Evolutionary conservation across 2,113 vertebrate species (phyloP), one percentile per base, ranked within the genome.

Genomic region (Platysteira castanea): DNA sequence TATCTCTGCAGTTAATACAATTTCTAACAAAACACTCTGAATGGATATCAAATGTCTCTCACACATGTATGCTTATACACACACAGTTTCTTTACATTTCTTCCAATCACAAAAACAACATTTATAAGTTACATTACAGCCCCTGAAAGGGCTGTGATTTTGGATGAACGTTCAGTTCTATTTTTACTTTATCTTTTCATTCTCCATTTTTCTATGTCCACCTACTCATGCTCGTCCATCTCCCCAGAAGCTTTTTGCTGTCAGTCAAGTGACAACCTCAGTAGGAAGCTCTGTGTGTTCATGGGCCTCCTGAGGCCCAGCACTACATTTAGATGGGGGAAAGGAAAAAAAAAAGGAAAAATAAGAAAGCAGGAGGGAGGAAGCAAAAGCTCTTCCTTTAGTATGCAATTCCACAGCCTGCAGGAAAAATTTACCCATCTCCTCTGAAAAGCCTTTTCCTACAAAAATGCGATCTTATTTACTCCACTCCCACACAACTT

Each of bases 141-240:
- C 50, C 83, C 89, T 26, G 6, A 89, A 97, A 92, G 30, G 71
- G 26, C 83, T 93, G 49, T 39, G 89, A 83, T 88, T 96, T 79
- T 64, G 83, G 90, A 41, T 77, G 64, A 85, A 85, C 53, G 11
- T 46, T 79, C 10, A 2, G 31, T 90, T 92, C 92, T 93, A 65
- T 94, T 97, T 97, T 96, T 82, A 95, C 73, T 94, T 89, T 71
- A 94, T 97, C 93, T 89, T 94, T 96, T 84, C 82, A 68, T 65
- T 92, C 85, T 92, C 83, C 94, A 42, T 95, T 97, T 97, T 92
- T 76, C 93, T 84, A 20, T 85, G 96, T 97, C 98, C 98, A 98
- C 98, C 98, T 98, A 98, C 98, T 97, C 98, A 77, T 86, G 91
- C 97, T 97, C 94, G 93, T 98, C 98, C 98, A 97, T 98, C 98